These are phyloP conservation scores for Pseudopodoces humilis DNA, from an alignment of 2,113 vertebrate species.

Conservation along the genomic window DNA sequence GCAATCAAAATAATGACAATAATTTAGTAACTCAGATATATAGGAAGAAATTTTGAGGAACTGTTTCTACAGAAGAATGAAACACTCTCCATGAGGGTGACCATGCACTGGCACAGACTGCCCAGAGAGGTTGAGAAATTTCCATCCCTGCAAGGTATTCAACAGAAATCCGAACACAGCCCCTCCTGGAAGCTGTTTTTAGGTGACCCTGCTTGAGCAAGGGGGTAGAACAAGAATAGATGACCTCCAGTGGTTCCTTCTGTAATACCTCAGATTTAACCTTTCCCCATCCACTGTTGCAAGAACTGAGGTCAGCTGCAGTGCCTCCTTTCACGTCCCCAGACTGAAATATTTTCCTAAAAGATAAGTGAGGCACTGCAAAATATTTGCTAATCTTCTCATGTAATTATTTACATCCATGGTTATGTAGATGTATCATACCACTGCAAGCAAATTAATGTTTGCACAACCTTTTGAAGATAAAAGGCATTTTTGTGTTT, in stretches of 20 bases:
- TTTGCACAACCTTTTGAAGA: not conserved
- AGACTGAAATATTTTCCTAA: not conserved
- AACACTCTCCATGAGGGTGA: not conserved
- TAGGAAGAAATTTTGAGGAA: not conserved
- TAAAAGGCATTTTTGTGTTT: not conserved
- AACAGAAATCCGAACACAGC: not conserved
- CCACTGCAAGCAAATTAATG: not conserved
- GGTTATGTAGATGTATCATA: not conserved
- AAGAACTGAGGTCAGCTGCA: not conserved
- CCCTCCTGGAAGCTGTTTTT: not conserved
- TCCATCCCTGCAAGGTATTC: not conserved
- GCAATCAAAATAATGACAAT: not conserved
- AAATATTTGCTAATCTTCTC: not conserved
- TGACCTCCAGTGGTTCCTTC: not conserved
- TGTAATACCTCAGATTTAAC: not conserved
- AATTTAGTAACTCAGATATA: not conserved
- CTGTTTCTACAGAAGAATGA: accelerated
- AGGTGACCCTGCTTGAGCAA: not conserved
- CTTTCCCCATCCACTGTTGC: not conserved
- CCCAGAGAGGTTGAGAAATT: not conserved
- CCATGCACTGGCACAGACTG: not conserved
- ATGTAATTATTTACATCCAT: not conserved
- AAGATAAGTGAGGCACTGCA: not conserved
- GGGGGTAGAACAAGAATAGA: not conserved
- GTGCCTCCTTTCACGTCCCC: not conserved